phyloP scores from a whole-genome alignment of 1,140 invertebrate genomes.

The Hylaeus volcanicus region DNA sequence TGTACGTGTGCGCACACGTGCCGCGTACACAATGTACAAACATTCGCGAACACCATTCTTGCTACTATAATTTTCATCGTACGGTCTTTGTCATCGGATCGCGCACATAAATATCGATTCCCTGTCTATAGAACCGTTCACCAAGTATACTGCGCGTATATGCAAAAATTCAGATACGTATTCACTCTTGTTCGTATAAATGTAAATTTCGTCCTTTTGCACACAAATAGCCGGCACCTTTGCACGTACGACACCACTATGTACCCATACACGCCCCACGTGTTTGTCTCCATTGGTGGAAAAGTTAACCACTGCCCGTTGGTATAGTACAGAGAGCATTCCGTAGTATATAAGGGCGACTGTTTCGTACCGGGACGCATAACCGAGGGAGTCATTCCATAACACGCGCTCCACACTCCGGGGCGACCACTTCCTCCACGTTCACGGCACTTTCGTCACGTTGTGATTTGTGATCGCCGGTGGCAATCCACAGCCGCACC shows the following conservation, averaged over 20 bases:
- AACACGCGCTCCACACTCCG: constrained; percentile 5
- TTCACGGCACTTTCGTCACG: not conserved
- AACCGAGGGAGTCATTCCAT: constrained; percentile 43
- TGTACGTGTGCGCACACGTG: not conserved
- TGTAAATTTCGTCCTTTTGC: constrained; percentile 2
- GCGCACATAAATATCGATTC: no score
- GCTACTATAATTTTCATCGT: not conserved
- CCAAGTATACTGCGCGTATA: no score
- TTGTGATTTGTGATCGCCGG: no score
- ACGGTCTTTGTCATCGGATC: not conserved
- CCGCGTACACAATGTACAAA: not conserved
- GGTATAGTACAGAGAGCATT: constrained; percentile 51
- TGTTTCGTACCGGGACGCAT: constrained; percentile 54
- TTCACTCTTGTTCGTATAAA: not conserved
- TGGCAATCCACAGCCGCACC: not conserved
- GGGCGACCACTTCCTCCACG: not conserved
- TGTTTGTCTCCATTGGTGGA: constrained; percentile 65
- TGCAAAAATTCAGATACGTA: no score
- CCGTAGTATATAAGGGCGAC: constrained; percentile 68
- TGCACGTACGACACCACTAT: not conserved
- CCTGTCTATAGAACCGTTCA: no score
- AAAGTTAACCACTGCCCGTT: constrained; percentile 52
- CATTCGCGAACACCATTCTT: not conserved
- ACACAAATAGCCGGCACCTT: not conserved
- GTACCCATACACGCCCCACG: constrained; percentile 33